Base-by-base conservation (phyloP, 2,113 vertebrate genomes). In the Lethenteron reissneri region DNA sequence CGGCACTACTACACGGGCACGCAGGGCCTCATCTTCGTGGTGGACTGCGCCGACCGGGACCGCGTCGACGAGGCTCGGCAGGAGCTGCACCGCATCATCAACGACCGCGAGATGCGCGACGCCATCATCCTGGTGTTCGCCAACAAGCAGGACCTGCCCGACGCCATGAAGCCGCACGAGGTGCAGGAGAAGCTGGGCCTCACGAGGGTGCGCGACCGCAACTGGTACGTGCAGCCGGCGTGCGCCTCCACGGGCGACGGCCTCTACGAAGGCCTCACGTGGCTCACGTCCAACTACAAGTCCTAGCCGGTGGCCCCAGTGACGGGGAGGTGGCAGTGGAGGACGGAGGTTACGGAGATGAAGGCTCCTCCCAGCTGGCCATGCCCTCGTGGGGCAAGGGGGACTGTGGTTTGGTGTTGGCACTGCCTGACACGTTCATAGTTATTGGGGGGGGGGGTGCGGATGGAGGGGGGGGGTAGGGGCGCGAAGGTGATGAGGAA, bases 1-100 rank as follows among this genome's bases (percentile, higher is more conserved):
- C 56, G 72, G 72, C 72, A 73, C 57, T 73, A 73, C 72, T 73
- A 73, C 72, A 73, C 72, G 60, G 72, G 72, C 68, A 73, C 72
- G 72, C 72, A 73, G 68, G 72, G 72, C 60, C 57, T 73, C 56
- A 73, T 73, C 56, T 73, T 73, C 60, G 72, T 73, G 72, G 72
- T 73, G n/a, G 72, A 73, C 56, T 73, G 72, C 21, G 72, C 72
- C 56, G 72, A 73, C 68, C 72, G 72, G 14, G 72, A 73, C 12
- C 72, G 72, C 72, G 70, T 73, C 60, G 72, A 73, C 72, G 72
- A 73, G 72, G 72, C 72, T 10, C 62, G 69, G 72, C 72, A 73
- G 68, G 72, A 73, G 68, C 68, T 73, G 59, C 72, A 73, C 57
- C 72, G 72, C 56, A 73, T 73, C 72, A 73, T 73, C 72, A 73